phyloP scores from a whole-genome alignment of 1,140 invertebrate species.

The Cydia fagiglandana region DNA sequence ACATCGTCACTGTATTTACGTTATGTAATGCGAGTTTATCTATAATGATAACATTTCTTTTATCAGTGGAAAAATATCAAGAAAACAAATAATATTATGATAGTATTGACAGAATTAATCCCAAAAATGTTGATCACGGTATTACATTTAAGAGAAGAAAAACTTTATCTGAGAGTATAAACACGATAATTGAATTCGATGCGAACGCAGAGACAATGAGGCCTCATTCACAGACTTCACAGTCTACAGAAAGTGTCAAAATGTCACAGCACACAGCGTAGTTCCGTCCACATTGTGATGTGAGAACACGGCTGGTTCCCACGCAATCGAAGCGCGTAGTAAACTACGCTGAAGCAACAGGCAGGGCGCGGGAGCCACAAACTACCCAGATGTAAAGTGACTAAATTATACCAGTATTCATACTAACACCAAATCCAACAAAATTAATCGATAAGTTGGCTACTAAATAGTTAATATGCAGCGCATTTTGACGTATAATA shows the following conservation, averaged over 20 bases:
- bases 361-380: conserved; percentile 1
- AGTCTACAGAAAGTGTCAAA: conserved; percentile 23
- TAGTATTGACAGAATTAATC: not conserved
- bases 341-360: conserved; percentile 19
- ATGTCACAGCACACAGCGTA: conserved; percentile 25
- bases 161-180: no score
- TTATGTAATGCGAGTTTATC: conserved; percentile 44
- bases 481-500: no score
- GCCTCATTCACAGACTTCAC: conserved; percentile 22
- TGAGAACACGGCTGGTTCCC: conserved; percentile 15
- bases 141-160: not conserved
- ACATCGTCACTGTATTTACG: conserved; percentile 50
- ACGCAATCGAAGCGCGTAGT: conserved; percentile 15
- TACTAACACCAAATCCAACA: not conserved
- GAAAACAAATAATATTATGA: not conserved
- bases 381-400: conserved; percentile 20
- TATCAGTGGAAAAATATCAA: conserved; percentile 12
- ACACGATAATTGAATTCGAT: conserved; percentile 8
- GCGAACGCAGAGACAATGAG: conserved; percentile 13
- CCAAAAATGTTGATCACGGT: not conserved
- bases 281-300: conserved; percentile 27
- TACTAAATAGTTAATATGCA: no score
- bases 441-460: not conserved
- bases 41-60: not conserved
- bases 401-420: not conserved